These are phyloP conservation scores for Delphinapterus leucas DNA, from an alignment of 2,113 vertebrate genomes.

Conservation along the genomic window DNA sequence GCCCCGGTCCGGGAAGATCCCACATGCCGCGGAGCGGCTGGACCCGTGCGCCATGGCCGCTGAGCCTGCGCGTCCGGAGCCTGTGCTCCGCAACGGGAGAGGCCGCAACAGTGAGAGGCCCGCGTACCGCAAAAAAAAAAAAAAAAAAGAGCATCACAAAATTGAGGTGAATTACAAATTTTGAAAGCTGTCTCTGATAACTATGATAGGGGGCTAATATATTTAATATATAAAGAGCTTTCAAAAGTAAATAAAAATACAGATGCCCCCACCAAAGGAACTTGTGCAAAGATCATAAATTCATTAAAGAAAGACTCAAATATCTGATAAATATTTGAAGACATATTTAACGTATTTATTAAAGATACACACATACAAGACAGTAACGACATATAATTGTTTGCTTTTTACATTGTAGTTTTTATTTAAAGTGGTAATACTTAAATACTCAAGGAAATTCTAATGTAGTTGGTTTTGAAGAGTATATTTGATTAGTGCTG, in stretches of 20 bases:
- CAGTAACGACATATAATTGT: neutral
- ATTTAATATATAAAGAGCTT: neutral
- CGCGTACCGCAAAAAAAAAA: too few relatives aligned
- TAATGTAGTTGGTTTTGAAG: neutral
- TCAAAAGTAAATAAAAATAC: neutral
- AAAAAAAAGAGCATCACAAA: neutral
- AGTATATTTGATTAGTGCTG: neutral
- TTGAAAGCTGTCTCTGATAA: neutral
- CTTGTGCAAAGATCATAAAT: neutral
- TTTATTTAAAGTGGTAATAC: neutral
- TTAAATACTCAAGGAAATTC: neutral
- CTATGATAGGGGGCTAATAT: neutral
- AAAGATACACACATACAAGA: neutral
- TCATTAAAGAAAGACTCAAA: neutral
- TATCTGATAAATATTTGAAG: neutral
- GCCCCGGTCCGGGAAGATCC: too few relatives aligned
- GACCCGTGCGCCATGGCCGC: too few relatives aligned
- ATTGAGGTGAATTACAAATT: constrained; percentile 12
- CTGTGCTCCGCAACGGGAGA: too few relatives aligned
- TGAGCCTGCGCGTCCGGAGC: too few relatives aligned
- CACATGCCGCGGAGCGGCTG: too few relatives aligned
- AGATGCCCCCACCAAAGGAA: neutral
- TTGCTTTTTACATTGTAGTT: neutral
- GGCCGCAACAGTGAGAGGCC: too few relatives aligned
- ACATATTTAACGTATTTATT: neutral